Percentiles rank a stretch among this genome's conserved stretches.
These are phyloP conservation scores for Petromus typicus DNA, from an alignment of 2,113 vertebrate species.

Conservation along the genomic window DNA sequence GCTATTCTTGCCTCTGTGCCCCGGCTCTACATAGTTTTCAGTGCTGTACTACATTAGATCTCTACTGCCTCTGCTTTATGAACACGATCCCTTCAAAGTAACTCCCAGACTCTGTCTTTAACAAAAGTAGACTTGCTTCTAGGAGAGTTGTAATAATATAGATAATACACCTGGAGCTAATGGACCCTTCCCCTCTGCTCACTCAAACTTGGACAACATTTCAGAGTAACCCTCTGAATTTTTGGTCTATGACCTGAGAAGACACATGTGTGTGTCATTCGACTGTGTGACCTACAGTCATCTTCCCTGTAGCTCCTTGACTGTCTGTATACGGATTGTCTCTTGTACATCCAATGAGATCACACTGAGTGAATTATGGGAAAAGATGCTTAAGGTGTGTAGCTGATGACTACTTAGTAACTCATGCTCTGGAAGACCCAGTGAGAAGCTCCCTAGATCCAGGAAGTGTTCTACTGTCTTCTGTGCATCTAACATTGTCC, in stretches of 20 bases:
- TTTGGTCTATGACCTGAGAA: not conserved
- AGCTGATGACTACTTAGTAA: not conserved
- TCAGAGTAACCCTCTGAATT: not conserved
- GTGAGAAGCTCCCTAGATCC: not conserved
- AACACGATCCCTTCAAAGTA: not conserved
- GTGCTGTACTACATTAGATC: not conserved
- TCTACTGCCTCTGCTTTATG: not conserved
- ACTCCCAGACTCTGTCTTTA: not conserved
- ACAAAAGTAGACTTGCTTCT: not conserved
- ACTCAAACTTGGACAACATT: not conserved
- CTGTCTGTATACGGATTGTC: not conserved
- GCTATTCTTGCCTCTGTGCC: fast-evolving
- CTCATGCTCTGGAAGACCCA: not conserved
- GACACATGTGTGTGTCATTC: not conserved
- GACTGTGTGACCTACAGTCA: not conserved
- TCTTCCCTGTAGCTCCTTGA: not conserved
- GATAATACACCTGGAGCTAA: not conserved
- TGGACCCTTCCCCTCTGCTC: not conserved
- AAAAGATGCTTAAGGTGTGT: not conserved
- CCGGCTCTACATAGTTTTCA: not conserved
- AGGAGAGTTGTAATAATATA: not conserved
- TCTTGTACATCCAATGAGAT: not conserved
- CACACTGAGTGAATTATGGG: not conserved
- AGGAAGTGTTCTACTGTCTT: not conserved
- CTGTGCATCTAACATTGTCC: not conserved